phyloP scores from a whole-genome alignment of 2,888 invertebrate genomes.

The Drosophila macrospina region DNA sequence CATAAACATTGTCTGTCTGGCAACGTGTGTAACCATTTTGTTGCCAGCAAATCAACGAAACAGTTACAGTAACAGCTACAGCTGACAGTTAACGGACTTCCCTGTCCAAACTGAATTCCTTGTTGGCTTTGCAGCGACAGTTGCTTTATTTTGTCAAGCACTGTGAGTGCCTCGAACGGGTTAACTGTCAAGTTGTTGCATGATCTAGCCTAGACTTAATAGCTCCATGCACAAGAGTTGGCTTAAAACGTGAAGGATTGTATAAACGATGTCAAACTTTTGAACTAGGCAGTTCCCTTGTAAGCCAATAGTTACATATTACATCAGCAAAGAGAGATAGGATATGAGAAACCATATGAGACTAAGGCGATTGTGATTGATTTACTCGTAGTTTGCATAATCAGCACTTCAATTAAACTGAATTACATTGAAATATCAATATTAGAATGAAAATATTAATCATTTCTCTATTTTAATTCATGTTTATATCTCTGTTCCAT shows the following conservation, averaged over 20 bases:
- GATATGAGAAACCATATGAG: no score
- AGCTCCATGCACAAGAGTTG: not conserved
- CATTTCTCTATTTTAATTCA: no score
- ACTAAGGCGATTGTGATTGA: no score
- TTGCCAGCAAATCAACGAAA: slow-evolving; percentile 27
- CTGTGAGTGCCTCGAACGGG: not conserved
- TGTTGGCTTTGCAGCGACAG: slow-evolving; percentile 7
- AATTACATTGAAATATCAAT: no score
- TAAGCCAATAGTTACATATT: no score
- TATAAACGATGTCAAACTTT: no score
- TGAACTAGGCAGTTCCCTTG: no score
- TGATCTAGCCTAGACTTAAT: not conserved
- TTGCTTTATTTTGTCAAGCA: not conserved
- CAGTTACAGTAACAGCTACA: slow-evolving; percentile 12
- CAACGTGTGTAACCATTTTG: slow-evolving; percentile 39
- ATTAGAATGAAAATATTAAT: no score
- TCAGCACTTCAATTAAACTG: no score
- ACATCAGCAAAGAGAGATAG: no score
- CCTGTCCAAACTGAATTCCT: slow-evolving; percentile 21
- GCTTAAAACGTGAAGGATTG: not conserved
- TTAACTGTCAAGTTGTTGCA: not conserved
- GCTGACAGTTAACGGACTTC: slow-evolving; percentile 38
- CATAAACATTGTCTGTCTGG: slow-evolving; percentile 53
- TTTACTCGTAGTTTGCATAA: no score
- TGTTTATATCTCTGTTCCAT: no score